Evolutionary conservation across 2,888 invertebrate species (phyloP), one percentile per base, ranked within the genome.

Genomic region (Cantharis rufa): DNA sequence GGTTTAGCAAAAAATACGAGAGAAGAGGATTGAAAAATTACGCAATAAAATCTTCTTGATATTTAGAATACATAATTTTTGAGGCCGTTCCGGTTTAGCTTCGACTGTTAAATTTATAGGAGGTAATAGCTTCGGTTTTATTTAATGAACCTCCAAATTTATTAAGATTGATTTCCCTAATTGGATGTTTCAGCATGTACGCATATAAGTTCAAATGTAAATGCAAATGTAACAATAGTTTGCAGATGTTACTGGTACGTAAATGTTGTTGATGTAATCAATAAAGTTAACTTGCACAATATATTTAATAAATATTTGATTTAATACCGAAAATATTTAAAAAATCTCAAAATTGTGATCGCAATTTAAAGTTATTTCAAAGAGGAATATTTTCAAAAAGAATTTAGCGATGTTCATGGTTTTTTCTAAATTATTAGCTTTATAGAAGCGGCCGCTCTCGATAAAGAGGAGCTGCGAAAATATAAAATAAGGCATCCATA

Each of bases 41-140:
- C n/a, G 71, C 62, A 71, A 75, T 75, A 75, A 75, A 75, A 75
- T 75, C 75, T 62, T 66, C 32, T 69, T 70, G 28, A n/a, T 48
- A 48, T 48, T 24, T 24, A n/a, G 48, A 48, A 48, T 48, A 48
- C n/a, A 48, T 48, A n/a, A 48, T 48, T 48, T 48, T 48, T 48
- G 7, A 48, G n/a, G 10, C 9, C 7, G n/a, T n/a, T 48, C 48
- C n/a, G 48, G 7, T 48, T n/a, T 9, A 48, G n/a, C n/a, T 48
- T 48, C 48, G 2, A 48, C 48, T 48, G 13, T n/a, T 48, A 48
- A 48, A 48, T 48, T 48, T 48, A 48, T 48, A 7, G 48, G 2
- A 48, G 48, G 48, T 48, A 48, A 48, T 48, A 48, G 48, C 48
- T 48, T 48, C 9, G n/a, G 48, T 48, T 48, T 48, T 48, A 48